These are phyloP conservation scores for Dasyprocta punctata DNA, from an alignment of 2,113 vertebrate species.

Conservation along the genomic window DNA sequence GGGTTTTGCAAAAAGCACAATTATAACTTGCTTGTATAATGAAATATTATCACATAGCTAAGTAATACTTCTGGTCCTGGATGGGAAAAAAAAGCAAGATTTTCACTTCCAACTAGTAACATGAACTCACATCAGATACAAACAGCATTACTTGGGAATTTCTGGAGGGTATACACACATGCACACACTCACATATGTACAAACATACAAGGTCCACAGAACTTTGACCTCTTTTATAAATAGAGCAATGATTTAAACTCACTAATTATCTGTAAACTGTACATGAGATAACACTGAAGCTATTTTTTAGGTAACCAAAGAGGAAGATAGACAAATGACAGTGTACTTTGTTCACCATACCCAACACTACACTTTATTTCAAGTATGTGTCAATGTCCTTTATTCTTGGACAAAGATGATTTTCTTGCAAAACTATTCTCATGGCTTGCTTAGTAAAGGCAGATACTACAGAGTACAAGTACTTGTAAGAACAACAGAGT, in stretches of 20 bases:
- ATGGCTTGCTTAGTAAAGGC: background rate
- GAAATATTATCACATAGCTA: background rate
- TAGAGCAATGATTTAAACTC: background rate
- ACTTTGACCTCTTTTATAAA: constrained; percentile 19
- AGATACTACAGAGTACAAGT: background rate
- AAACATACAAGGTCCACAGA: background rate
- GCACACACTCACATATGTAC: background rate
- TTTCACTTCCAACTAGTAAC: background rate
- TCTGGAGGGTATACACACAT: background rate
- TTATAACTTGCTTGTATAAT: background rate
- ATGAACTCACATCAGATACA: background rate
- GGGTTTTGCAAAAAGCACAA: background rate
- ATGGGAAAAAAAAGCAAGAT: background rate
- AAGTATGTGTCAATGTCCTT: background rate
- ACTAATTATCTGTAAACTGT: background rate
- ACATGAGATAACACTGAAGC: background rate
- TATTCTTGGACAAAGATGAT: background rate
- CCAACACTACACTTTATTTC: constrained; percentile 32
- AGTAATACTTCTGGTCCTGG: background rate
- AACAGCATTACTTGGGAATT: background rate
- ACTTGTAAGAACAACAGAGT: background rate
- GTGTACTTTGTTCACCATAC: background rate
- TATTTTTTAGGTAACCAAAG: background rate
- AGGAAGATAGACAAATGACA: background rate
- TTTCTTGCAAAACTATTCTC: constrained; percentile 25